phyloP scores from a whole-genome alignment of 2,113 vertebrate genomes.

The Atherinomorus stipes region DNA sequence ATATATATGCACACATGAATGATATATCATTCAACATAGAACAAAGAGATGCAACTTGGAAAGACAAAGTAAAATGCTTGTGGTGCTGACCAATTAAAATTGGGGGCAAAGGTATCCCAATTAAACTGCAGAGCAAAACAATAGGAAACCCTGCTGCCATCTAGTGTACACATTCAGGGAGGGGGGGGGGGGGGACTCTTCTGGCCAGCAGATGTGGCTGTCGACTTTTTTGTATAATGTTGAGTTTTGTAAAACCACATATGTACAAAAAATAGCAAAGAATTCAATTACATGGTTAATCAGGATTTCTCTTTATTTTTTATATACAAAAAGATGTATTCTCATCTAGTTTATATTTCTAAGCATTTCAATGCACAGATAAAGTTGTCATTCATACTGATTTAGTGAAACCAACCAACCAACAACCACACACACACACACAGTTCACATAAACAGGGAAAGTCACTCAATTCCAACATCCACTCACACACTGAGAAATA shows the following conservation, averaged over 20 bases:
- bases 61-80: no score
- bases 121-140: no score
- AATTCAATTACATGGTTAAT: slow-evolving; percentile 58
- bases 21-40: no score
- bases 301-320: slow-evolving; percentile 79
- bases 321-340: slow-evolving; percentile 81
- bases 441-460: slow-evolving; percentile 72
- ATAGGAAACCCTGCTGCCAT: slow-evolving; percentile 60
- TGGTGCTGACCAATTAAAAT: no score
- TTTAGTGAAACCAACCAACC: slow-evolving; percentile 69
- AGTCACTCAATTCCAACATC: slow-evolving; percentile 55
- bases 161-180: slow-evolving; percentile 50
- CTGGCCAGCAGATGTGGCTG: neutral
- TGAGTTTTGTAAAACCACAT: neutral
- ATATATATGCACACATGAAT: no score
- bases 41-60: no score
- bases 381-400: slow-evolving; percentile 68
- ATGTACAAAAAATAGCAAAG: neutral
- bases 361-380: slow-evolving; percentile 75
- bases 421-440: slow-evolving; percentile 30
- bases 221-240: no score
- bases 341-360: slow-evolving; percentile 81
- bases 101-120: no score
- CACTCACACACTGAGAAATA: slow-evolving; percentile 62
- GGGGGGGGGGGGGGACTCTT: no score